phyloP scores from a whole-genome alignment of 2,113 vertebrate species.

The Salminus brasiliensis region DNA sequence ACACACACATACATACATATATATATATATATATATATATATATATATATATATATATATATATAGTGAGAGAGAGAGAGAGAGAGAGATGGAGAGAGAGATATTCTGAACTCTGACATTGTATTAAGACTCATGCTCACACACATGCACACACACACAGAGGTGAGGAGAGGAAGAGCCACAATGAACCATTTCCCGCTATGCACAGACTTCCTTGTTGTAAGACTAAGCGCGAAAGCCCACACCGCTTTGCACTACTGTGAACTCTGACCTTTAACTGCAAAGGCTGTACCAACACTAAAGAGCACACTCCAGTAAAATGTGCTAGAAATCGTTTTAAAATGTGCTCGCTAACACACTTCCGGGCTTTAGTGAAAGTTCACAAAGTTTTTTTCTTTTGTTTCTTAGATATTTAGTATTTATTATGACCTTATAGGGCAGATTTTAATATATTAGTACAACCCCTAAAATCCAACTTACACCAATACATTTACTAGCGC shows the following conservation, averaged over 20 bases:
- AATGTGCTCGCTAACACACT: neutral
- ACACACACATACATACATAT: too few species aligned
- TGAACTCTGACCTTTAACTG: constrained; percentile 16
- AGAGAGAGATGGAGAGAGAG: too few species aligned
- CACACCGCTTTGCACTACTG: neutral
- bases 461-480: too few species aligned
- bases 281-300: too few species aligned
- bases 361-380: neutral
- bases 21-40: too few species aligned
- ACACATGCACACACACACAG: neutral
- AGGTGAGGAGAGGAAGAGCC: neutral
- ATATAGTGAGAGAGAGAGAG: too few species aligned
- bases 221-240: neutral
- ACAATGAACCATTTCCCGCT: neutral
- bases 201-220: neutral
- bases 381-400: neutral
- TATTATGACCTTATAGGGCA: neutral
- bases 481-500: too few species aligned
- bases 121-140: too few species aligned
- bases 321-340: neutral
- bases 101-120: too few species aligned
- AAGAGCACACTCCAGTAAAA: neutral
- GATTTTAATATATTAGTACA: too few species aligned
- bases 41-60: too few species aligned
- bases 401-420: neutral